phyloP scores from a whole-genome alignment of 2,797 vertebrate species.

The Hoplostethus atlanticus region DNA sequence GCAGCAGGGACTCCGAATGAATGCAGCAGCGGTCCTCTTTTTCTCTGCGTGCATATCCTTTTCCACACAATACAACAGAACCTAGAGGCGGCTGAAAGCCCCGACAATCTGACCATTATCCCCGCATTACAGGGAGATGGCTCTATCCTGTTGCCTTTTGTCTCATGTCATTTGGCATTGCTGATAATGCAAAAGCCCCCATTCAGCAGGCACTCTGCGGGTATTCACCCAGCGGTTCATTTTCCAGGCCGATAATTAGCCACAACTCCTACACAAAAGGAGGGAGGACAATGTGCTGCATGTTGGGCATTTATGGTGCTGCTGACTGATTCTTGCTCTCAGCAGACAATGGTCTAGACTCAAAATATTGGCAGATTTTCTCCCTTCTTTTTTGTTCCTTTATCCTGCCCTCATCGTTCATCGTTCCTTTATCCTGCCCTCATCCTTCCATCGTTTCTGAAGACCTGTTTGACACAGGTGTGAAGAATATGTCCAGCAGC shows the following conservation, averaged over 20 bases:
- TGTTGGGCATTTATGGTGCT: conserved; percentile 52
- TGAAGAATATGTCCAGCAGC: conserved; percentile 43
- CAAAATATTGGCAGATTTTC: conserved; percentile 34
- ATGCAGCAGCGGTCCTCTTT: conserved; percentile 54
- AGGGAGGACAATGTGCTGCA: conserved; percentile 67
- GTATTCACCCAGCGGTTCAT: conserved; percentile 69
- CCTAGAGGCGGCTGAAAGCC: conserved; percentile 61
- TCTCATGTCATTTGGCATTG: conserved; percentile 79
- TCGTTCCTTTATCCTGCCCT: conserved; percentile 33
- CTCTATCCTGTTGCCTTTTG: conserved; percentile 77
- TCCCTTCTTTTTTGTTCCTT: conserved; percentile 23
- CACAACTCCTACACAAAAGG: conserved; percentile 70
- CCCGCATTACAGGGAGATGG: conserved; percentile 68
- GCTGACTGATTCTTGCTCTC: conserved; percentile 35
- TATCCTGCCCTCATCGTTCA: too few relatives aligned
- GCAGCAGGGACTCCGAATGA: conserved; percentile 64
- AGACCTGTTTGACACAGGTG: conserved; percentile 54
- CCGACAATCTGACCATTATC: conserved; percentile 74
- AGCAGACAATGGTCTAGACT: conserved; percentile 45
- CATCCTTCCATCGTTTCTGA: conserved; percentile 43
- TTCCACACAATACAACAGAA: conserved; percentile 41
- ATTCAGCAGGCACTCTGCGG: conserved; percentile 56
- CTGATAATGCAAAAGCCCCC: conserved; percentile 71
- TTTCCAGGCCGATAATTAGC: conserved; percentile 78
- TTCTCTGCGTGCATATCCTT: conserved; percentile 61